phyloP scores from a whole-genome alignment of 2,113 vertebrate species.

The Chaenogobius annularis region DNA sequence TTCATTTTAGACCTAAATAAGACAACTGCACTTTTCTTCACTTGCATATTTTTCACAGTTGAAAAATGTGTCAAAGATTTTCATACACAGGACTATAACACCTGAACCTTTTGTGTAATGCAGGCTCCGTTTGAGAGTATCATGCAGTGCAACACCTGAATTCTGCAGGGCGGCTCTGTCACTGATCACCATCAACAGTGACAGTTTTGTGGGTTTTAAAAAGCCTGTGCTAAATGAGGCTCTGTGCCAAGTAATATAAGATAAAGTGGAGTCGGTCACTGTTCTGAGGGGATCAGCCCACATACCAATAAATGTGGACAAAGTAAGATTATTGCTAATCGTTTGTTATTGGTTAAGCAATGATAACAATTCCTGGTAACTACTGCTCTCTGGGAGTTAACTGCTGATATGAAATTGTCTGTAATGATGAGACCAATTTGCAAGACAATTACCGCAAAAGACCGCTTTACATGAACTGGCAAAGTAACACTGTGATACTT shows the following conservation, averaged over 20 bases:
- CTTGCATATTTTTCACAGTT: too few relatives aligned
- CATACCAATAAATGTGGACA: background rate
- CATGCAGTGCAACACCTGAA: background rate
- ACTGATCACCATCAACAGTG: conserved; percentile 50
- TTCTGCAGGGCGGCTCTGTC: conserved; percentile 24
- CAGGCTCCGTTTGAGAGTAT: too few relatives aligned
- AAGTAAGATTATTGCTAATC: conserved; percentile 55
- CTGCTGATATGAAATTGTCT: conserved; percentile 46
- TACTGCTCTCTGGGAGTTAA: conserved; percentile 59
- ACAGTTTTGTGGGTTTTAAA: conserved; percentile 55
- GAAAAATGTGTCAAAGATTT: too few relatives aligned
- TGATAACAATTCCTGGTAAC: conserved; percentile 64
- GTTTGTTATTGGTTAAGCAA: conserved; percentile 51
- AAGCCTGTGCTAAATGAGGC: conserved; percentile 29
- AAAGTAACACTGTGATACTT: background rate
- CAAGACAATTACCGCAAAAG: conserved; percentile 12
- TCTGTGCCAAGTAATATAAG: conserved; percentile 35
- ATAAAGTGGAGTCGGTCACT: conserved; percentile 31
- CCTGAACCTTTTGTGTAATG: too few relatives aligned
- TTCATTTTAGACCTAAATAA: conserved; percentile 1
- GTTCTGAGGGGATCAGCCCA: conserved; percentile 36
- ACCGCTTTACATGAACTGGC: background rate
- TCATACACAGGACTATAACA: too few relatives aligned
- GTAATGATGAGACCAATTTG: conserved; percentile 25
- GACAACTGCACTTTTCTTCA: background rate